Conservation (phyloP, 2,113 vertebrate species). For the Chitala chitala region DNA sequence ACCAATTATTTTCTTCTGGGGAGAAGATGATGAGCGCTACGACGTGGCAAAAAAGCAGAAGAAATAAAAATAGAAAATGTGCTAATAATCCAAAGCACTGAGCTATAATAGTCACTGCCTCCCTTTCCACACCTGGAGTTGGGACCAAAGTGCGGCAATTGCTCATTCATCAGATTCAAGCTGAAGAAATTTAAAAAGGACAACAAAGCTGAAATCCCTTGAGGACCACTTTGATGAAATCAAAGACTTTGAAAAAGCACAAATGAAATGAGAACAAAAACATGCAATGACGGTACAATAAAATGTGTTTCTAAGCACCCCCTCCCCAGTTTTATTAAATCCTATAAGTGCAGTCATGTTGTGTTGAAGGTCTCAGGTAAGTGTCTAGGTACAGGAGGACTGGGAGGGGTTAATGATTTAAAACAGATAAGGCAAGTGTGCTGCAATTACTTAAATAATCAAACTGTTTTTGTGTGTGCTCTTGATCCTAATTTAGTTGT, state of each 20-base stretch:
- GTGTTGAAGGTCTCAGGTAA: not conserved
- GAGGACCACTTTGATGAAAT: not conserved
- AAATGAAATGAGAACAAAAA: not conserved
- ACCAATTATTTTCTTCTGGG: not conserved
- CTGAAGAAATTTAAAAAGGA: not conserved
- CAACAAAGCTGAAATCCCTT: not conserved
- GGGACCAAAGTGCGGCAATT: not conserved
- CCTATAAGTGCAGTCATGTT: not conserved
- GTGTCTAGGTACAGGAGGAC: not conserved
- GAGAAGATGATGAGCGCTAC: not conserved
- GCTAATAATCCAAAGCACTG: not conserved
- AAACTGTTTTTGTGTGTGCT: too few species aligned
- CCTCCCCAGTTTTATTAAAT: not conserved
- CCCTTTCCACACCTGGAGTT: not conserved
- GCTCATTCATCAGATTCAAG: slow-evolving; percentile 12
- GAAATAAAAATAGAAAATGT: not conserved
- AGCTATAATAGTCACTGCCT: not conserved
- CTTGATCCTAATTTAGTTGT: too few species aligned
- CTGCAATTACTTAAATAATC: too few species aligned
- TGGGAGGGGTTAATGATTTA: too few species aligned
- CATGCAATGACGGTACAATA: not conserved
- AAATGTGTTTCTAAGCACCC: not conserved
- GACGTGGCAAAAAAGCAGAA: not conserved
- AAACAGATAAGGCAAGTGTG: too few species aligned
- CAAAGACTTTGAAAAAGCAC: not conserved